Evolutionary conservation across 2,113 vertebrate species (phyloP).

Genomic region (Excalfactoria chinensis): DNA sequence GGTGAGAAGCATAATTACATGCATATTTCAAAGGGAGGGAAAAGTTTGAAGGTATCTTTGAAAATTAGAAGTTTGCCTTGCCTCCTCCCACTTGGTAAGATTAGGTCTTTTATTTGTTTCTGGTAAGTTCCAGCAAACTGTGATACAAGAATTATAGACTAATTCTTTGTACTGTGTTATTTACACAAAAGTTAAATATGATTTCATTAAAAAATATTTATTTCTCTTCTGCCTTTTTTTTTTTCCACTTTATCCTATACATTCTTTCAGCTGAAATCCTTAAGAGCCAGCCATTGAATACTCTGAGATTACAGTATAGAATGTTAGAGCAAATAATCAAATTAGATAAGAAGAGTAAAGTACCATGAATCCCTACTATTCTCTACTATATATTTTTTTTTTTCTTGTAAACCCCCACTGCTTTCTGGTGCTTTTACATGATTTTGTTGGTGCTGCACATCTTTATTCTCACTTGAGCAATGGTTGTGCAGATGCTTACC

Average conservation of each 20-base stretch:
- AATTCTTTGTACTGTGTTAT: not conserved
- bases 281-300: not conserved
- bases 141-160: not conserved
- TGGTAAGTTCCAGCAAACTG: not conserved
- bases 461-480: not conserved
- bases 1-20: not conserved
- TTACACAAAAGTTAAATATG: not conserved
- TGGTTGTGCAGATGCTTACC: accelerated
- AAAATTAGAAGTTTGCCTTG: not conserved
- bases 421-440: not conserved
- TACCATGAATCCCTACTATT: not conserved
- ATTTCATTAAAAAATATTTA: not conserved
- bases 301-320: not conserved
- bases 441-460: not conserved
- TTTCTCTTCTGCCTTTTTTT: not conserved
- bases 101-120: not conserved
- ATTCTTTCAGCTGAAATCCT: not conserved
- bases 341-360: not conserved
- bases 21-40: not conserved
- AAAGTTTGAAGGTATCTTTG: not conserved
- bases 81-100: not conserved
- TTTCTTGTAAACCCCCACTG: not conserved
- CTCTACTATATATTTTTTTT: not conserved
- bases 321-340: not conserved
- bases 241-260: not conserved